These are phyloP conservation scores for Syngnathus rostellatus DNA, from an alignment of 2,797 vertebrate genomes.

Conservation along the genomic window DNA sequence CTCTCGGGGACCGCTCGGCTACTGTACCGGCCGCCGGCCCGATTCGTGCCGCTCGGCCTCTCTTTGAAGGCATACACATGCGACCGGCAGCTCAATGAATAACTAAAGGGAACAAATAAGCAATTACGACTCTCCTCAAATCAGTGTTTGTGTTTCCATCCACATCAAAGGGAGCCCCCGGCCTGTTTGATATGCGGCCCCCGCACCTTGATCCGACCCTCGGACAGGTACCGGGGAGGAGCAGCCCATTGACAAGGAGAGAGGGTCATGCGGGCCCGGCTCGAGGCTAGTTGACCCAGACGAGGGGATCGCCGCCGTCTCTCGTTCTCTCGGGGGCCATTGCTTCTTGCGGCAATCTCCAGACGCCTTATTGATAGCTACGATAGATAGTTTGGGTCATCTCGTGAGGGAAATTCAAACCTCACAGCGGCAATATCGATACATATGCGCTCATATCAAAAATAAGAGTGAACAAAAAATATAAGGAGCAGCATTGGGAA, in stretches of 20 bases:
- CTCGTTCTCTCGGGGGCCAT: slow-evolving; percentile 61
- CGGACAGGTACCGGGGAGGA: slow-evolving; percentile 74
- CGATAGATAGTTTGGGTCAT: neutral
- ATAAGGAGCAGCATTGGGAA: too few species aligned
- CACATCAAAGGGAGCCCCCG: slow-evolving; percentile 68
- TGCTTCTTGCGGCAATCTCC: slow-evolving; percentile 42
- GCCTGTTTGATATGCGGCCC: slow-evolving; percentile 77
- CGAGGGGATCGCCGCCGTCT: slow-evolving; percentile 62
- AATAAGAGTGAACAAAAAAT: too few species aligned
- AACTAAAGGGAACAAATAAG: slow-evolving; percentile 82
- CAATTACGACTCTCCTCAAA: slow-evolving; percentile 75
- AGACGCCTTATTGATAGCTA: slow-evolving; percentile 21
- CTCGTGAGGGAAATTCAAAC: slow-evolving; percentile 7
- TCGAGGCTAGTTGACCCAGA: slow-evolving; percentile 67
- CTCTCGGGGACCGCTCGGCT: slow-evolving; percentile 63
- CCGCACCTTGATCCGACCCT: slow-evolving; percentile 69
- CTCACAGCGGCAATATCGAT: too few species aligned
- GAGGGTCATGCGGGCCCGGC: slow-evolving; percentile 59
- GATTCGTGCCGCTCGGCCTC: slow-evolving; percentile 41
- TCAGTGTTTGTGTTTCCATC: slow-evolving; percentile 75
- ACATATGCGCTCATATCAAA: too few species aligned
- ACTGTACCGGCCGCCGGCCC: slow-evolving; percentile 57
- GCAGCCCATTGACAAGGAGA: slow-evolving; percentile 58
- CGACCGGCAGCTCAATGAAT: slow-evolving; percentile 73
- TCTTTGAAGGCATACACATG: slow-evolving; percentile 78